Evolutionary conservation across 2,113 vertebrate genomes (phyloP).

Genomic region (Macquaria australasica): DNA sequence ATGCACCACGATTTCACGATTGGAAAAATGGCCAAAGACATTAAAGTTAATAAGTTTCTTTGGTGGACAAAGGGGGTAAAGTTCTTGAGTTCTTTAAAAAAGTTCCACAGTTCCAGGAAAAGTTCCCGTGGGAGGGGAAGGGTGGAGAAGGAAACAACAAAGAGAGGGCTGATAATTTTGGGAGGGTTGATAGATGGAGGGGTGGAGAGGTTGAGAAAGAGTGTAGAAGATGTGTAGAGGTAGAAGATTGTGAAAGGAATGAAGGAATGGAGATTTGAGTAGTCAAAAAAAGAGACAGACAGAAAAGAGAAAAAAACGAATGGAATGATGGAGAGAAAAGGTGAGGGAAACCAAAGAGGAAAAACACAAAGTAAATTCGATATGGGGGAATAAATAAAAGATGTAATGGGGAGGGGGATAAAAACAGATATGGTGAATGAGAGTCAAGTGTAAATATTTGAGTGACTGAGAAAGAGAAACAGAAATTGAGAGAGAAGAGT

Average conservation of each 20-base stretch:
- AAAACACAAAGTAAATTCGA: background rate
- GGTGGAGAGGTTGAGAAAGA: conserved; percentile 19
- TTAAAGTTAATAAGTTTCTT: background rate
- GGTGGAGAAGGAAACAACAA: conserved; percentile 31
- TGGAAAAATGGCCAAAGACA: conserved; percentile 2
- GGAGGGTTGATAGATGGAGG: conserved; percentile 46
- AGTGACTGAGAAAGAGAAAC: conserved; percentile 40
- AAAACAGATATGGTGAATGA: background rate
- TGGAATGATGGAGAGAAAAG: background rate
- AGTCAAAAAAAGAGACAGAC: background rate
- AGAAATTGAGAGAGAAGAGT: conserved; percentile 17
- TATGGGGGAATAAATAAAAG: background rate
- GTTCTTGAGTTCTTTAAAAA: conserved; percentile 10
- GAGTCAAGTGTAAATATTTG: conserved; percentile 46
- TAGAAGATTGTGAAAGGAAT: conserved; percentile 8
- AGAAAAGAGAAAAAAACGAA: background rate
- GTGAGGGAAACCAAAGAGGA: background rate
- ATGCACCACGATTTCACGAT: background rate
- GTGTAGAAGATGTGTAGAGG: too few species aligned
- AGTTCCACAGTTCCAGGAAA: conserved; percentile 4
- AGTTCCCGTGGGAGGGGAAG: conserved; percentile 21
- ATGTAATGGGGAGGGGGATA: background rate
- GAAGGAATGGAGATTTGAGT: background rate
- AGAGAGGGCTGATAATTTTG: conserved; percentile 33
- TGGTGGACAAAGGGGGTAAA: background rate